Percentiles rank a stretch among this genome's conserved stretches.
phyloP scores from a whole-genome alignment of 2,113 vertebrate species.

The Centropristis striata region DNA sequence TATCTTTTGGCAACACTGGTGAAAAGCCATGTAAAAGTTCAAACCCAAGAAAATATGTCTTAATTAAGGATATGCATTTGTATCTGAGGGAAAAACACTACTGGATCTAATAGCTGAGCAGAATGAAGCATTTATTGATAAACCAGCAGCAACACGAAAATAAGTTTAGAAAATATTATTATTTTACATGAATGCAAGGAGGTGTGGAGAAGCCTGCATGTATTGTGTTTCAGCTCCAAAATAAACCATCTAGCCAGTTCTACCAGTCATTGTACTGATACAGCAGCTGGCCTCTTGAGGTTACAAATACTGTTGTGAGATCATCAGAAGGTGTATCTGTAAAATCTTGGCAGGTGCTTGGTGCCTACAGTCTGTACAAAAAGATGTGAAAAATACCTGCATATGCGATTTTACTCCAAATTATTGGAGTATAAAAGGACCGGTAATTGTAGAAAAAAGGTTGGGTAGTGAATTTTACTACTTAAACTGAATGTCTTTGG shows the following conservation, averaged over 20 bases:
- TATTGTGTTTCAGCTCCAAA: slow-evolving; percentile 32
- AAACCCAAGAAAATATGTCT: neutral
- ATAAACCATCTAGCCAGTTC: neutral
- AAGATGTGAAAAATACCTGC: neutral
- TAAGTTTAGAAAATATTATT: neutral
- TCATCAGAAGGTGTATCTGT: no score
- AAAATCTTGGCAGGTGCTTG: no score
- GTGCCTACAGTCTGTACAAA: neutral
- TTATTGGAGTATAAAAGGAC: no score
- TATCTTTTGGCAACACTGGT: neutral
- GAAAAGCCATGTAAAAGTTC: neutral
- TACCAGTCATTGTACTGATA: neutral
- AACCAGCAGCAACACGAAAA: neutral
- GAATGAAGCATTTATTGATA: slow-evolving; percentile 6
- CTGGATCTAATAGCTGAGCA: neutral
- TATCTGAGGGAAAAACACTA: neutral
- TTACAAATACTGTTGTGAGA: slow-evolving; percentile 12
- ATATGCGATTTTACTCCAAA: neutral
- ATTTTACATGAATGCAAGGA: slow-evolving; percentile 3
- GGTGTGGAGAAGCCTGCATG: neutral
- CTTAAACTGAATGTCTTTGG: no score
- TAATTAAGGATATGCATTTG: neutral
- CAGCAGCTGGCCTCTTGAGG: neutral
- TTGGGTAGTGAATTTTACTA: neutral
- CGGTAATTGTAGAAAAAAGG: neutral